A percentile compares a stretch with the other conserved stretches of the same genome.
Conservation (phyloP, 2,797 vertebrate species). For the Alca torda region DNA sequence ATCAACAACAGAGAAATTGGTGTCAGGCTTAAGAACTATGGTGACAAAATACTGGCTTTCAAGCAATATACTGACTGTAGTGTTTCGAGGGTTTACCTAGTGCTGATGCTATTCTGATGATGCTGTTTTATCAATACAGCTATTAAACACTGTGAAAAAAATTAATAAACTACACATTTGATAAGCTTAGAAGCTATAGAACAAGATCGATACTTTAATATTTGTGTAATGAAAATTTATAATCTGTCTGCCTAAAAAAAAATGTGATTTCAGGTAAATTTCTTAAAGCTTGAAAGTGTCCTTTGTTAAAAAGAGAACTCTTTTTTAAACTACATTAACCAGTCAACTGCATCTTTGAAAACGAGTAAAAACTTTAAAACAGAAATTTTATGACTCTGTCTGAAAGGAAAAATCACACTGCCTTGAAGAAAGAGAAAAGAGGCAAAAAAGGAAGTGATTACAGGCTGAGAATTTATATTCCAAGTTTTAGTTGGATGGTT, state of each 20-base stretch:
- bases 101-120: not conserved
- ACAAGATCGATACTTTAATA: not conserved
- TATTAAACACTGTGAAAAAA: not conserved
- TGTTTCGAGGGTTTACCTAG: not conserved
- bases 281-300: not conserved
- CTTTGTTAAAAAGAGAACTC: not conserved
- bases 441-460: not conserved
- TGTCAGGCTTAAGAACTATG: not conserved
- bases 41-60: not conserved
- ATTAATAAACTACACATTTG: not conserved
- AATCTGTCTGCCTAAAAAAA: not conserved
- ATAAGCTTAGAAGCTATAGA: not conserved
- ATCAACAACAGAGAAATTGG: not conserved
- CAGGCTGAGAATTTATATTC: not conserved
- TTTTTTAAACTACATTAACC: not conserved
- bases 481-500: not conserved
- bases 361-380: not conserved
- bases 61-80: not conserved
- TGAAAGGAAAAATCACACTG: not conserved
- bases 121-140: not conserved
- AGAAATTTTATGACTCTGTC: not conserved
- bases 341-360: not conserved
- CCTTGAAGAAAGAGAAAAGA: not conserved
- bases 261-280: not conserved
- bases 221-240: not conserved